A percentile compares a stretch with the other conserved stretches of the same genome.
Conservation (phyloP, 2,888 invertebrate species). For the Tipula lateralis region DNA sequence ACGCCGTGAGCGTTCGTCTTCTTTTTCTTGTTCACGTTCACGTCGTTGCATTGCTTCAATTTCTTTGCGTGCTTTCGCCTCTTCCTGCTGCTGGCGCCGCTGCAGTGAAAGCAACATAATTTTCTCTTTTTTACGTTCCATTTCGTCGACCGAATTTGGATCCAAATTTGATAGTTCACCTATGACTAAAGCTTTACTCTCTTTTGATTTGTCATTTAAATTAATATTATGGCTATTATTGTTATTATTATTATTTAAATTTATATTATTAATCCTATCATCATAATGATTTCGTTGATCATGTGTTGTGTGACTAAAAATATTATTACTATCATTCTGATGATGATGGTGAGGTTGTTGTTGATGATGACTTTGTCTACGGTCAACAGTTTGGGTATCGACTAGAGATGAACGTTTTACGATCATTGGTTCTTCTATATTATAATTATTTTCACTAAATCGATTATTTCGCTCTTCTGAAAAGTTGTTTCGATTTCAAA, state of each 20-base stretch:
- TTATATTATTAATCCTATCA: conserved; percentile 19
- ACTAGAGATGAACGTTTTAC: conserved; percentile 28
- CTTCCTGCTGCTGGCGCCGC: conserved; percentile 86
- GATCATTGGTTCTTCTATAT: conserved; percentile 29
- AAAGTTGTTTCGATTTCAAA: conserved; percentile 24
- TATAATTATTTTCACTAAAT: conserved; percentile 29
- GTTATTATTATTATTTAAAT: conserved; percentile 34
- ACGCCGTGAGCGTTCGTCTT: conserved; percentile 69
- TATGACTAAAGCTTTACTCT: conserved; percentile 58
- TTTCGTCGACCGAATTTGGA: conserved; percentile 77
- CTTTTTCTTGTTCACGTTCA: conserved; percentile 70
- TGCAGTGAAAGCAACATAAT: conserved; percentile 86
- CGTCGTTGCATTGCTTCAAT: conserved; percentile 69
- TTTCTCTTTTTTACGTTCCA: conserved; percentile 88
- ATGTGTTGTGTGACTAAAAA: conserved; percentile 41
- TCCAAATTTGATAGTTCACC: conserved; percentile 63
- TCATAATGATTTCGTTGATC: conserved; percentile 39
- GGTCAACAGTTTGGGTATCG: neutral
- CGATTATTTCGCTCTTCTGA: conserved; percentile 27
- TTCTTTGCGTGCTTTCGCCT: conserved; percentile 77
- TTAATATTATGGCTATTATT: conserved; percentile 41
- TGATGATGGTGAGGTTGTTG: conserved; percentile 37
- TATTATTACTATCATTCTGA: conserved; percentile 41
- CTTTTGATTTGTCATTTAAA: conserved; percentile 47
- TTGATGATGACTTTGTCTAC: conserved; percentile 30